Base-by-base conservation (phyloP, 2,888 invertebrate species). In the Phanerotoma sp. region DNA sequence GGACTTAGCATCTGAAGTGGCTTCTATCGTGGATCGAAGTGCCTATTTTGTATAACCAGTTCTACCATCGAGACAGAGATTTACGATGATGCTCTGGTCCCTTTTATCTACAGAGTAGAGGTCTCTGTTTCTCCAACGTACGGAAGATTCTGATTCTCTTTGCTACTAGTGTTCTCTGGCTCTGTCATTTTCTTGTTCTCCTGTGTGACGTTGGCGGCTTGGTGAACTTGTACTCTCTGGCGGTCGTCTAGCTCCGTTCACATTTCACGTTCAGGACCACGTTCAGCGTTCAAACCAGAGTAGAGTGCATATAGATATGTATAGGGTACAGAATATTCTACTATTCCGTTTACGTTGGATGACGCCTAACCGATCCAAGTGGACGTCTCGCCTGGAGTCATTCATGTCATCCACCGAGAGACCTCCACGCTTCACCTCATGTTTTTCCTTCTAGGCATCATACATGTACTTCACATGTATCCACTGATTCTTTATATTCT, bases 21-120 rank as follows among this genome's bases (percentile, higher is more conserved):
- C 37, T 41, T 38, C 37, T 21, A 51, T 42, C 22, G 37, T 22
- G 44, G 22, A 32, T 42, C 33, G 53, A 50, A 55, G 65, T 62
- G 65, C 66, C 70, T 73, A 73, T 72, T 74, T 73, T 72, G 74
- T 73, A 72, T 74, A 74, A 74, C 74, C 74, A 73, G 74, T 74
- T 70, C 65, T 66, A 66, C 66, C 66, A n/a, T n/a, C n/a, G n/a
- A 66, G 61, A 58, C 58, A 62, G 64, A 72, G 73, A 74, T 74
- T 73, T 74, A 74, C 70, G 71, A 73, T 68, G 71, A 63, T 62
- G 54, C 51, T 48, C 51, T 33, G n/a, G 37, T 32, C 37, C 41
- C 10, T 37, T 9, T 28, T n/a, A n/a, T 13, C 20, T 28, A 25
- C 15, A 13, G 44, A 11, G n/a, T n/a, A n/a, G n/a, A n/a, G n/a